Evolutionary conservation across 2,888 invertebrate genomes (phyloP), one percentile per base, ranked within the genome.

Genomic region (Terebella lapidaria): DNA sequence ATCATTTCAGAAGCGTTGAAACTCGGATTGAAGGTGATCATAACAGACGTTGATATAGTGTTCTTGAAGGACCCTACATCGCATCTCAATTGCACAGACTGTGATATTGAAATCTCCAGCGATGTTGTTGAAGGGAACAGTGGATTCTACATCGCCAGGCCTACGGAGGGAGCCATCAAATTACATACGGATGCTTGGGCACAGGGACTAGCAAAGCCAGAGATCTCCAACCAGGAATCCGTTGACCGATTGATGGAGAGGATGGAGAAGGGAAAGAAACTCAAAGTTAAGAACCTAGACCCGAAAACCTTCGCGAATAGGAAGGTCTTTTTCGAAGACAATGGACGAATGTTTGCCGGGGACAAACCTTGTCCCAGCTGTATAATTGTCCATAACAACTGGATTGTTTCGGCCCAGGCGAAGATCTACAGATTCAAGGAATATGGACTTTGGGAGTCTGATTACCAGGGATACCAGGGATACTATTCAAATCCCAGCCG

Each of bases 31-130:
- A 60, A 49, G 4, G 59, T 64, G 2, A 26, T 64, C 18, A 54
- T 64, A 3, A 53, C 55, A 3, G 64, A 64, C 51, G 60, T 62
- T 2, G 64, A 64, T 27, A 63, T 64, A 18, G 60, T 64, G 5
- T 60, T 64, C 42, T 57, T 64, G 15, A 53, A 57, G 24, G 53
- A 63, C 47, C 64, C 64, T 4, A n/a, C 62, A 4, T 56, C 52
- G 15, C 56, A 49, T 25, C 20, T 64, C 3, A 24, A 25, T 3
- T 59, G 61, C 42, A 20, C 3, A 15, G 51, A 56, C 24, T 65
- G 62, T 51, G 65, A 65, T 42, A 58, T 65, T n/a, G 28, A 57
- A 22, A 63, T 65, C 24, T 56, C 56, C 42, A 60, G 54, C 46
- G 61, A 65, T 49, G 46, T 35, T 2, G 24, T 18, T 3, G 60